Evolutionary conservation across 2,113 vertebrate genomes (phyloP), one percentile per base, ranked within the genome.

Genomic region (Ptilorrhoa leucosticta): DNA sequence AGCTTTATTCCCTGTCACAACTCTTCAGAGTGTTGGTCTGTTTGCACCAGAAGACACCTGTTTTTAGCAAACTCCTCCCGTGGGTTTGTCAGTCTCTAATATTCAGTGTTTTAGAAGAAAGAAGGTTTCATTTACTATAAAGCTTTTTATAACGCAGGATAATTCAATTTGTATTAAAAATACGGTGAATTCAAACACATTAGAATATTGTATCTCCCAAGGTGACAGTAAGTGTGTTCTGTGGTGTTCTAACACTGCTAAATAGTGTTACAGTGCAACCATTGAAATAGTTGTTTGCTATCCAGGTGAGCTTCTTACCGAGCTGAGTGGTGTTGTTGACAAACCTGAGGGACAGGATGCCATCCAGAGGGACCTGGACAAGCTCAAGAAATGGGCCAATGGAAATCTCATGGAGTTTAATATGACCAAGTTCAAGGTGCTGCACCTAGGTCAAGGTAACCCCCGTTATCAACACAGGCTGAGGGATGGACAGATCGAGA

Each of bases 391-490:
- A 15, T 9, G 10, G 18, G 5, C 8, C 51, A 28, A 14, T 47
- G 44, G 73, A 9, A 60, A 60, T 39, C 27, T 24, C n/a, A 31
- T 30, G 6, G 17, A 19, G 10, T 19, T 58, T 58, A 51, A 24
- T 37, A 39, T 6, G 15, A 42, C 15, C 37, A 37, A 20, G 27
- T 23, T 22, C 26, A 17, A 30, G 7, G 6, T n/a, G 19, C 13
- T n/a, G 13, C 28, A 45, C 3, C 10, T 39, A 13, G 8, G 10
- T 20, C 4, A 8, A 33, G 27, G 22, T 4, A 73, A 4, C 1
- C 6, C 37, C 8, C 0, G 0, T 37, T 20, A 58, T 24, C 19
- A n/a, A 16, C 7, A 28, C 2, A 33, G 27, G 5, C 33, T 65
- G 37, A 4, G 15, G 23, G 23, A 39, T 9, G 6, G 13, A 30